A percentile compares a stretch with the other conserved stretches of the same genome.
Conservation (phyloP, 2,797 vertebrate genomes). For the Gymnoscopelus microlampas region DNA sequence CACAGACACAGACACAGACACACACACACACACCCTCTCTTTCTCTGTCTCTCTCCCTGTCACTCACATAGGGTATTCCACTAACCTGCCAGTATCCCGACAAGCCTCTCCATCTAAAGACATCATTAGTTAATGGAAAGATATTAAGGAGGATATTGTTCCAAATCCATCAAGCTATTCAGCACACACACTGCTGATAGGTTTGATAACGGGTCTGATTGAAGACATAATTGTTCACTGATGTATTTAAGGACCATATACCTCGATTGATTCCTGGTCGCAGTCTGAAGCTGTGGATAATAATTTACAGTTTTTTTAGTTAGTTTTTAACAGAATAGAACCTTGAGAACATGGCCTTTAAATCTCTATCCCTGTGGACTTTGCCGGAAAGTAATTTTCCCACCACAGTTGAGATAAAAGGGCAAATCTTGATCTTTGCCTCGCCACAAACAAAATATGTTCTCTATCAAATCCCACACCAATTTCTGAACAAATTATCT, state of each 20-base stretch:
- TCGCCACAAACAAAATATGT: constrained; percentile 2
- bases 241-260: not conserved
- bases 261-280: not conserved
- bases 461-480: constrained; percentile 4
- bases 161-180: not conserved
- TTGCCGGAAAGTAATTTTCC: not conserved
- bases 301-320: not conserved
- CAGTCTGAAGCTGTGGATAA: not conserved
- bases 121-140: constrained; percentile 22
- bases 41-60: no score
- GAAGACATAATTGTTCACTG: not conserved
- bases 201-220: not conserved
- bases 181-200: no score
- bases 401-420: not conserved
- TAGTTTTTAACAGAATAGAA: no score
- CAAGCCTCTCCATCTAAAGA: not conserved
- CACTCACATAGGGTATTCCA: not conserved
- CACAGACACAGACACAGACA: no score
- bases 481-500: constrained; percentile 5
- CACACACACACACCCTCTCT: no score
- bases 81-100: not conserved
- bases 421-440: not conserved
- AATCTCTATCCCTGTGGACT: not conserved
- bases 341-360: no score
- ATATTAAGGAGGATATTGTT: not conserved